These are phyloP conservation scores for Apamea sordens DNA, from an alignment of 2,888 invertebrate species.

Conservation along the genomic window DNA sequence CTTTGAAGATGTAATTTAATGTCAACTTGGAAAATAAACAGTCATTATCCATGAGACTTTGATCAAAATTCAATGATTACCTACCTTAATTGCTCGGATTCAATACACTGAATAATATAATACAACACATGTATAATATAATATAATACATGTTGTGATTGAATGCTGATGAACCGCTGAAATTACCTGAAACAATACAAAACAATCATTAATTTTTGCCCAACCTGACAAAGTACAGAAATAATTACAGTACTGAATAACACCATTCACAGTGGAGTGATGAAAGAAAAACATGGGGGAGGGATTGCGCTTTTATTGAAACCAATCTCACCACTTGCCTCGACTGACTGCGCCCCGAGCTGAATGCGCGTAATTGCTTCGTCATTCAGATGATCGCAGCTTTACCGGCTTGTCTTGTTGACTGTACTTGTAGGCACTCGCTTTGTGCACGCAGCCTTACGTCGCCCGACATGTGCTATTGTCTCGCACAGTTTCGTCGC, in stretches of 20 bases:
- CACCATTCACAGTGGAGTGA: conserved; percentile 86
- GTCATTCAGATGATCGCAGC: conserved; percentile 89
- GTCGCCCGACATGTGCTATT: conserved; percentile 83
- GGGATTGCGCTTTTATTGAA: conserved; percentile 89
- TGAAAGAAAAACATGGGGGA: conserved; percentile 89
- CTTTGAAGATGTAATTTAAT: conserved; percentile 33
- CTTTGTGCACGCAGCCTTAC: conserved; percentile 84
- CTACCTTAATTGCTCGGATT: conserved; percentile 12
- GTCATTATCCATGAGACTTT: conserved; percentile 1
- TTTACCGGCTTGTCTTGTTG: conserved; percentile 86
- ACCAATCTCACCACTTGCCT: conserved; percentile 89
- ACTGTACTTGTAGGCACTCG: conserved; percentile 83
- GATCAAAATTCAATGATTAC: conserved; percentile 17
- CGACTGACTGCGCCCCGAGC: conserved; percentile 85
- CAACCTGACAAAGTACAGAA: conserved; percentile 50
- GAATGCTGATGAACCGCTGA: conserved; percentile 33
- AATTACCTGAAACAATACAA: conserved; percentile 80
- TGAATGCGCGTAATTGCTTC: conserved; percentile 89
- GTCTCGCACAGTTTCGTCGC: conserved; percentile 78
- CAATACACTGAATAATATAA: not conserved
- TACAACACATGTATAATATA: conserved; percentile 12
- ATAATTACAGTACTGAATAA: conserved; percentile 80
- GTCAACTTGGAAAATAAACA: conserved; percentile 37
- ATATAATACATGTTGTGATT: conserved; percentile 32
- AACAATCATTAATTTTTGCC: conserved; percentile 60